Evolutionary conservation across 2,888 invertebrate genomes (phyloP).

Genomic region (Protonemura montana): DNA sequence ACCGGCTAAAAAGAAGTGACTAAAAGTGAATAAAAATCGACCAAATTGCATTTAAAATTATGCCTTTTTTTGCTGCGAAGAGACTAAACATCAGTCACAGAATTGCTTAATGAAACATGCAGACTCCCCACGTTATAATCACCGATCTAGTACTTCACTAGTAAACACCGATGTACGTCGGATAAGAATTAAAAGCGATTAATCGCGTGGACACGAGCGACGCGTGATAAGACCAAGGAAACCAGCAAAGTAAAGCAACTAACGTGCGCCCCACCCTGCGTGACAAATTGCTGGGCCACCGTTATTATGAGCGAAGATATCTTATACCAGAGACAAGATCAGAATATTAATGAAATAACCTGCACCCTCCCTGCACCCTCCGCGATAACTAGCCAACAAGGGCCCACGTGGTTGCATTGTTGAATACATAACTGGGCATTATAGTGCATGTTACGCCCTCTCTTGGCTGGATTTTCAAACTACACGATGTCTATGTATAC

Average conservation of each 20-base stretch:
- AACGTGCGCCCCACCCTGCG: no score
- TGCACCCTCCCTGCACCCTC: no score
- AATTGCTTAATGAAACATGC: no score
- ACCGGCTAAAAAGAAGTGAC: no score
- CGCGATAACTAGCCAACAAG: background rate
- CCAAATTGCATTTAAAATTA: no score
- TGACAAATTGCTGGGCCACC: constrained; percentile 17
- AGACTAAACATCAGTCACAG: no score
- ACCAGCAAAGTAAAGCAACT: background rate
- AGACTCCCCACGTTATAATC: no score
- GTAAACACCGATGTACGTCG: background rate
- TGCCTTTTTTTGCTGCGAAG: no score
- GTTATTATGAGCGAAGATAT: constrained; percentile 16
- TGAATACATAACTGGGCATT: background rate
- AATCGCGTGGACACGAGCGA: background rate
- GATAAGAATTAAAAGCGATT: background rate
- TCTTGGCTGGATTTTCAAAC: no score
- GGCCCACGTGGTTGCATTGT: background rate
- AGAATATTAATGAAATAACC: constrained; percentile 20
- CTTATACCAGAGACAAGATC: background rate
- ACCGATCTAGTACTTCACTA: background rate
- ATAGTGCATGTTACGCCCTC: background rate
- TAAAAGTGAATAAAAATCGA: no score
- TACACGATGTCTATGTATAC: no score
- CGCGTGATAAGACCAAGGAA: background rate